Evolutionary conservation across 2,888 invertebrate genomes (phyloP), one percentile per base, ranked within the genome.

Genomic region (Ecliptopera silaceata): DNA sequence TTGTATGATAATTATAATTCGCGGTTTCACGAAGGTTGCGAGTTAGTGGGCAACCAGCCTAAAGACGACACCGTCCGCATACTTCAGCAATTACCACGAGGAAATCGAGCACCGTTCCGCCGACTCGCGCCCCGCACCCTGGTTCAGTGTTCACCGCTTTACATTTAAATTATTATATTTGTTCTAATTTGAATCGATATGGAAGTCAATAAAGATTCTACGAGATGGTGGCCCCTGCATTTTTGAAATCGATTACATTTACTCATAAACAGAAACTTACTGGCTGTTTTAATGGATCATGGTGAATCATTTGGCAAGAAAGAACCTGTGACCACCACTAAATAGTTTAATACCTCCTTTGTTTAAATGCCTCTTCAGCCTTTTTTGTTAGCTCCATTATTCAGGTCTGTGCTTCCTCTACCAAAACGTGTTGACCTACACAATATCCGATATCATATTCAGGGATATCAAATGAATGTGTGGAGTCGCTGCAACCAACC

Each of bases 21-120:
- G 36, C 15, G 15, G n/a, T 10, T 36, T 36, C 8, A 15, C 13
- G 10, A 15, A 8, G 34, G n/a, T 13, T 34, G 13, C 10, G 4
- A n/a, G 36, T 15, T 36, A 13, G 36, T 36, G 36, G 15, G 15
- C 36, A 15, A 36, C 15, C 3, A 10, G 36, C 36, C 36, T 36
- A 36, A n/a, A 88, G 88, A 89, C 86, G 87, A 86, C 86, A 84
- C 80, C 82, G 86, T 90, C 89, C 89, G 88, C 89, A 88, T 90
- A 88, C 88, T 88, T 82, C 84, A 77, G 77, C 87, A 88, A 90
- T 89, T 89, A 88, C 84, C 86, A 86, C 88, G 73, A 90, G 89
- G 89, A 90, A 89, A 87, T 88, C 86, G 63, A 82, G 81, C 77
- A 78, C 72, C 76, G 82, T 82, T 82, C 82, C 79, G 77, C 79